Conservation (phyloP, 2,888 invertebrate species). For the Anodontia alba region DNA sequence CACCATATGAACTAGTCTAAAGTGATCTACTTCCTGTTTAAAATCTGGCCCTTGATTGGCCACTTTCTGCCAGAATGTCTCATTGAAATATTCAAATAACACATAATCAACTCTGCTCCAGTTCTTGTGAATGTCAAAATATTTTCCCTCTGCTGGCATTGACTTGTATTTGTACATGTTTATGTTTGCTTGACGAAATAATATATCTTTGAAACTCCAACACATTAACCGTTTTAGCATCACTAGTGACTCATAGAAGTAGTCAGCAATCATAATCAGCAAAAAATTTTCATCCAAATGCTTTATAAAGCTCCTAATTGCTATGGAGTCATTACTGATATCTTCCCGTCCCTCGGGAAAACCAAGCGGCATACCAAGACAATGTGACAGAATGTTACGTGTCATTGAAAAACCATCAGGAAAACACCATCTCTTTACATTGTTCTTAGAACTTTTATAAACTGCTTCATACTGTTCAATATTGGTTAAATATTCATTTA, state of each 20-base stretch:
- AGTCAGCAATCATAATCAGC: conserved; percentile 82
- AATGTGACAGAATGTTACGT: conserved; percentile 80
- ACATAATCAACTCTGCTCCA: conserved; percentile 79
- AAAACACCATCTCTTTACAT: conserved; percentile 71
- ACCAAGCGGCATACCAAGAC: conserved; percentile 81
- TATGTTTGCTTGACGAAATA: conserved; percentile 75
- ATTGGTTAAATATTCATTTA: conserved; percentile 75
- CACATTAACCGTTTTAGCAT: conserved; percentile 81
- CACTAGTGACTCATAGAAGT: conserved; percentile 82
- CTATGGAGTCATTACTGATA: conserved; percentile 56
- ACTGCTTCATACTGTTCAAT: conserved; percentile 76
- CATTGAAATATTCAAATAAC: conserved; percentile 81
- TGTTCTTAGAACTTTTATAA: conserved; percentile 68
- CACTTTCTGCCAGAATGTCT: conserved; percentile 78
- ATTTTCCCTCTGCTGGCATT: conserved; percentile 39
- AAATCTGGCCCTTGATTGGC: conserved; percentile 68
- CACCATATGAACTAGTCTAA: conserved; percentile 60
- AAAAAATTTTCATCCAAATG: conserved; percentile 74
- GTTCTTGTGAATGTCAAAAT: conserved; percentile 69
- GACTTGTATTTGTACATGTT: conserved; percentile 54
- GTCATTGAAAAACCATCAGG: conserved; percentile 80
- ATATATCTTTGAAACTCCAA: conserved; percentile 82
- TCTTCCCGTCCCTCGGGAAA: conserved; percentile 72
- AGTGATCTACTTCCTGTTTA: conserved; percentile 70
- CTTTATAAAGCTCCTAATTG: conserved; percentile 68